Evolutionary conservation across 2,113 vertebrate species (phyloP), one percentile per base, ranked within the genome.

Genomic region (Noctilio leporinus): DNA sequence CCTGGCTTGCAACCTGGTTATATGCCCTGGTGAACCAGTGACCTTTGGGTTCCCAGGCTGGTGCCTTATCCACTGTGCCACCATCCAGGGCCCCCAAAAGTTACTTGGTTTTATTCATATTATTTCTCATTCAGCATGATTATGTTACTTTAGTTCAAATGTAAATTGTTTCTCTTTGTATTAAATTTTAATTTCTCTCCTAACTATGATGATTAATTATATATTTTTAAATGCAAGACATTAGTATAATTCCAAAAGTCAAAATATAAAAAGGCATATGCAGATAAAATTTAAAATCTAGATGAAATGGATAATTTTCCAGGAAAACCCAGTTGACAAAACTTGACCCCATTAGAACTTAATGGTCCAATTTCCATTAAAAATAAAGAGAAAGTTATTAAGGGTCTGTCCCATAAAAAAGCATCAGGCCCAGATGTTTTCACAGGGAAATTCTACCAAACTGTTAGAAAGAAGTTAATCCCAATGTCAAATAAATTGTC

Each of bases 251-350:
- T 81, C 65, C 70, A 89, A 86, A 92, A 77, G 67, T 86, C 75
- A 90, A 92, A 96, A 81, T 83, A 81, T 82, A 64, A 92, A 95
- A 91, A 91, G 22, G 10, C 53, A 59, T 86, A n/a, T 11, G 40
- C 2, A 35, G 20, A 77, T 77, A 88, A 95, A 95, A 72, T 67
- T 91, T 67, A 87, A 95, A 95, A 70, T 28, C 51, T 93, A 35
- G 17, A 55, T 55, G 17, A 91, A 72, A 43, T 59, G 40, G 24
- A 33, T 72, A 87, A 67, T 81, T 95, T 83, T 20, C 45, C 65
- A 49, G 30, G 17, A 65, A 59, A 86, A 91, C 20, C 57, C 14
- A 64, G 47, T 92, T 92, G 75, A 77, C 43, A 38, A 85, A 94
- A 94, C 75, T 80, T 59, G 43, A 75, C 64, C 17, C 26, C 51